Percentiles rank a stretch among this genome's conserved stretches.
These are phyloP conservation scores for Neolamprologus tretocephalus DNA, from an alignment of 2,113 vertebrate species.

Conservation along the genomic window DNA sequence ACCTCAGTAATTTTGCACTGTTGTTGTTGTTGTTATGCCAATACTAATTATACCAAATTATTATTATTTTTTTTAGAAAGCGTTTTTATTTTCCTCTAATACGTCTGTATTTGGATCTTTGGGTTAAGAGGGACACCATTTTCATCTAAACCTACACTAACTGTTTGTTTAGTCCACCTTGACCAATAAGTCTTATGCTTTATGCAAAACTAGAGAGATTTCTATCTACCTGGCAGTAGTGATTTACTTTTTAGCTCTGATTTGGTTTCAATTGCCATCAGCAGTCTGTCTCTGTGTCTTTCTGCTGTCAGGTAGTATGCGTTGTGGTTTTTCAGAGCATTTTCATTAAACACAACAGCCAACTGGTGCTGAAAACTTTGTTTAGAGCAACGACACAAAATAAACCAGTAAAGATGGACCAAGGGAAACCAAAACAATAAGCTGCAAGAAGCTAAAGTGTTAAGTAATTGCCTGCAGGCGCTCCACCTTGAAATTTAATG, in stretches of 20 bases:
- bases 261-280: background rate
- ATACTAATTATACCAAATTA: background rate
- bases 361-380: background rate
- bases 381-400: background rate
- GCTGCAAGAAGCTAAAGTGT: background rate
- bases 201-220: background rate
- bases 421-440: background rate
- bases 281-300: background rate
- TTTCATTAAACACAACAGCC: background rate
- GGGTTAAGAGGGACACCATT: background rate
- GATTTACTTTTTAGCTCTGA: background rate
- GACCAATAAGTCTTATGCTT: background rate
- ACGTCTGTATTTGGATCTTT: background rate
- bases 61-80: background rate
- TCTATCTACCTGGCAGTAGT: background rate
- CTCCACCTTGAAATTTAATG: background rate
- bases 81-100: background rate
- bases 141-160: background rate
- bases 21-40: background rate
- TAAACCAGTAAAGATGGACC: background rate
- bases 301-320: background rate
- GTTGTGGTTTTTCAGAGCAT: background rate
- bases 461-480: background rate
- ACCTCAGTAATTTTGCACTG: background rate
- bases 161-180: background rate